Conservation (phyloP, 2,113 vertebrate genomes). For the Connochaetes taurinus region DNA sequence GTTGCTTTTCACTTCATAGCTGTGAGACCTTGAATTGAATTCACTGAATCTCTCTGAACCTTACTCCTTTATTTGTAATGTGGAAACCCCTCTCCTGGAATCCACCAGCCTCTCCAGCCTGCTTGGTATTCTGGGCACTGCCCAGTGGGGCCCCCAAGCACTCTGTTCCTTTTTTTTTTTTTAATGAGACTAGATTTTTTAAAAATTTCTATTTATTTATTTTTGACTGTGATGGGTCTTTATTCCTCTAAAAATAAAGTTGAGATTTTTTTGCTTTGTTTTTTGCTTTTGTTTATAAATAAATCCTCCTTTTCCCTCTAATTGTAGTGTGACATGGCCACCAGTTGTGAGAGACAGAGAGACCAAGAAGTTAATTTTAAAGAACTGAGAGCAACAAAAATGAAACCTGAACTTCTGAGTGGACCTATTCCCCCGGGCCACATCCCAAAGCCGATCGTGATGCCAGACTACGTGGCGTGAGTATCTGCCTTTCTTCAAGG, state of each 20-base stretch:
- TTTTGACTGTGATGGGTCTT: neutral
- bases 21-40: neutral
- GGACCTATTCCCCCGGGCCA: slow-evolving; percentile 93
- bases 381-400: slow-evolving; percentile 70
- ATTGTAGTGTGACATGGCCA: slow-evolving; percentile 69
- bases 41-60: neutral
- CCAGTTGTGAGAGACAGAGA: slow-evolving; percentile 55
- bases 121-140: neutral
- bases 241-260: neutral
- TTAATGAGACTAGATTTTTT: neutral
- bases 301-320: neutral
- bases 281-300: neutral
- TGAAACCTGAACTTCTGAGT: slow-evolving; percentile 86
- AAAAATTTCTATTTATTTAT: neutral
- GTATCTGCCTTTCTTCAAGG: slow-evolving; percentile 63
- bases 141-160: neutral
- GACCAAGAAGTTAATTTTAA: slow-evolving; percentile 69
- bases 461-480: slow-evolving; percentile 96
- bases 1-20: neutral
- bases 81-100: neutral
- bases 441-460: slow-evolving; percentile 94
- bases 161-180: neutral
- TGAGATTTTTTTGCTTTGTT: fast-evolving
- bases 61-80: neutral
- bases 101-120: neutral